Conservation (phyloP, 2,797 vertebrate species). For the Falco novaeseelandiae region DNA sequence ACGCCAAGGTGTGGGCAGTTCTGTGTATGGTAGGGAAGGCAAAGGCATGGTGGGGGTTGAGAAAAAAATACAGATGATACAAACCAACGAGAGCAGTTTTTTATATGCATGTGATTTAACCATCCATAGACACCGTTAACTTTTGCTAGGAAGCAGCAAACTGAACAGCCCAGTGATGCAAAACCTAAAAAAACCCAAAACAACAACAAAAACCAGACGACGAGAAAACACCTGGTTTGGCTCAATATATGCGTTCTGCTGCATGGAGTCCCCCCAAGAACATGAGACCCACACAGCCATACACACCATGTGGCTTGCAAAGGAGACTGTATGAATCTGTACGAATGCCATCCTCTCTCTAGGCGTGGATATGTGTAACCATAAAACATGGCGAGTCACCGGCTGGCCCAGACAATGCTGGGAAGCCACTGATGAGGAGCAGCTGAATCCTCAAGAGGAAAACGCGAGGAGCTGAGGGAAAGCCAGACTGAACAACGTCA, state of each 20-base stretch:
- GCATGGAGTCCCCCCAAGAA: not conserved
- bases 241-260: not conserved
- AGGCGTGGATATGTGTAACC: not conserved
- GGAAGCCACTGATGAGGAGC: not conserved
- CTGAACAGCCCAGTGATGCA: not conserved
- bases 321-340: not conserved
- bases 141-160: not conserved
- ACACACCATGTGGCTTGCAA: not conserved
- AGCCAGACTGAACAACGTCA: not conserved
- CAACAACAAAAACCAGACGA: not conserved
- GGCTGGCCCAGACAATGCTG: not conserved
- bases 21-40: not conserved
- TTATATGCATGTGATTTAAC: not conserved
- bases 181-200: not conserved
- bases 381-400: rapidly evolving
- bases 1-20: not conserved
- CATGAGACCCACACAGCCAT: rapidly evolving
- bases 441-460: not conserved
- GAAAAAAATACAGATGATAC: not conserved
- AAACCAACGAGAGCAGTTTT: not conserved
- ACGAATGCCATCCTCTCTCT: rapidly evolving
- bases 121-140: not conserved
- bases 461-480: not conserved
- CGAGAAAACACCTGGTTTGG: not conserved
- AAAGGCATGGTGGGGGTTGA: not conserved